A percentile compares a stretch with the other conserved stretches of the same genome.
Conservation (phyloP, 2,797 vertebrate genomes). For the Myotis vivesi region DNA sequence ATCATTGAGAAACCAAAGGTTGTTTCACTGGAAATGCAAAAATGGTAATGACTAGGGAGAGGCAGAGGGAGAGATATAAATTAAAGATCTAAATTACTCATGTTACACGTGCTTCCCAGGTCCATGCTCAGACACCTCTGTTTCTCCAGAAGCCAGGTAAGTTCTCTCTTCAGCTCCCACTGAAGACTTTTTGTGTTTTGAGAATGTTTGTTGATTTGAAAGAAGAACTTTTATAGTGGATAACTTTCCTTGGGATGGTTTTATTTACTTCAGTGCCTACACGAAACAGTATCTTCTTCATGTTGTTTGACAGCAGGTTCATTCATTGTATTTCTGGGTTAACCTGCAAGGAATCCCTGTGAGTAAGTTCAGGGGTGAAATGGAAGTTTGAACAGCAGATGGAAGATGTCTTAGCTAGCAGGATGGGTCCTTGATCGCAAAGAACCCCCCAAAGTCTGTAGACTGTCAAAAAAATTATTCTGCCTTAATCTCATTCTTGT, state of each 20-base stretch:
- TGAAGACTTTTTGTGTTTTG: neutral
- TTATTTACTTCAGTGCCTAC: neutral
- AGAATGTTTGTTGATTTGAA: neutral
- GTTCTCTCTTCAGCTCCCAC: neutral
- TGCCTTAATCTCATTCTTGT: neutral
- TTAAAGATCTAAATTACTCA: slow-evolving; percentile 18
- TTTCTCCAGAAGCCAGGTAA: slow-evolving; percentile 56
- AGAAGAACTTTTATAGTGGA: neutral
- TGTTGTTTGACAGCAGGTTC: neutral
- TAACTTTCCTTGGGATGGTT: neutral
- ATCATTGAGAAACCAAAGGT: slow-evolving; percentile 66
- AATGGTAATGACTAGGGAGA: slow-evolving; percentile 66
- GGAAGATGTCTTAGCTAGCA: neutral
- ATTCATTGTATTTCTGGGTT: slow-evolving; percentile 4
- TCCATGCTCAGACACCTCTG: neutral
- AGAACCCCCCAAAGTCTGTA: neutral
- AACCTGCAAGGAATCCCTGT: neutral
- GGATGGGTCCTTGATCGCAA: neutral
- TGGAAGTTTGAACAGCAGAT: neutral
- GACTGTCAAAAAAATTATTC: neutral
- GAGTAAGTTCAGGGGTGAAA: neutral
- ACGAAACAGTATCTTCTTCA: neutral
- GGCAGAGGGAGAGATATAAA: slow-evolving; percentile 61
- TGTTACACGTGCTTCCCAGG: neutral
- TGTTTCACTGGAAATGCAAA: slow-evolving; percentile 63